Evolutionary conservation across 2,888 invertebrate genomes (phyloP), one percentile per base, ranked within the genome.

Genomic region (Fissipunctia ypsillon): DNA sequence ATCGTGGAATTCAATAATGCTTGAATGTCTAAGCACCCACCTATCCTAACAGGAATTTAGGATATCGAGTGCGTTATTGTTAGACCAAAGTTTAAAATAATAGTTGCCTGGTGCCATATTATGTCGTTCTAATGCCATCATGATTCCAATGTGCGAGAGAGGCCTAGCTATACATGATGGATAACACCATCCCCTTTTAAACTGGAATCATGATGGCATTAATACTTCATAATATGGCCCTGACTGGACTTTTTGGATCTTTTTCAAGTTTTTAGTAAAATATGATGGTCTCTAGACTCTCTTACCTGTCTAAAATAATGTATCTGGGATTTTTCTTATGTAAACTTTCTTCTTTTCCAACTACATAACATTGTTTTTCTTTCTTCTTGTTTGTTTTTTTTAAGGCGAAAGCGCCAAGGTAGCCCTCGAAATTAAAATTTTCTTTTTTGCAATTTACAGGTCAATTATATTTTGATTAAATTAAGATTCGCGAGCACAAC

Each of bases 1-100:
- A 92, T 92, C 89, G 89, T 80, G 90, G 88, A 93, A 92, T 93
- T 91, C 93, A 92, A 94, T 93, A 92, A 90, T 82, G 87, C 84
- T 88, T 85, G 78, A 88, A 88, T 88, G 76, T 88, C 81, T 86
- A 87, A 86, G 86, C 84, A 84, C 79, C 77, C 66, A 69, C 74
- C 66, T 80, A 79, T 70, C 66, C 56, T 50, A 61, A 68, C 69
- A 9, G 63, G 67, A 73, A 61, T 78, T 80, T 75, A 38, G 68
- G 54, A 60, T 31, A 52, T 65, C 50, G n/a, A 63, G 22, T 63
- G 66, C 66, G 57, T 61, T 63, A 43, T 76, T 50, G 35, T 43
- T 48, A 41, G 28, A 22, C 2, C n/a, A 54, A 54, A 31, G 28
- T 50, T 31, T 48, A 28, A 43, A 63, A 60, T 45, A n/a, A 57